Base-by-base conservation (phyloP, 2,797 vertebrate species). In the Myotis findleyi region DNA sequence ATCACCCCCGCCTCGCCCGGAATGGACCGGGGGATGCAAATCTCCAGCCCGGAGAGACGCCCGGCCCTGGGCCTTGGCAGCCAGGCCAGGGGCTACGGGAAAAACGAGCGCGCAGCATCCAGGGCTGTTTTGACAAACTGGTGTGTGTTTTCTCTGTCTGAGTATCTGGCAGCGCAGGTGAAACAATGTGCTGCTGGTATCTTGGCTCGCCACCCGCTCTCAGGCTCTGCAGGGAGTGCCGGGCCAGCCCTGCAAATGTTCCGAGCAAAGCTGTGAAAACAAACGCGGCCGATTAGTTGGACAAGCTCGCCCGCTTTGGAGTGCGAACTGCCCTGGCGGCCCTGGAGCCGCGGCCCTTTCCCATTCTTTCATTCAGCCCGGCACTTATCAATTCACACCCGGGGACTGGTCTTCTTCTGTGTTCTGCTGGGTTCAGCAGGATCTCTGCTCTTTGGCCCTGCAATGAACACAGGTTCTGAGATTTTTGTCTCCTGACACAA, bases 251-350 rank as follows among this genome's bases (percentile, higher is more conserved):
- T 87, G 85, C 80, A 87, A 97, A 96, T 90, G 97, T 97, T 97
- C 97, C 94, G 81, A 97, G 98, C 95, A 97, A 98, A 99, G 99
- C 98, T 99, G 99, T 98, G 98, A 98, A 99, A 99, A 99, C 98
- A 99, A 98, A 98, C 97, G 0, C 81, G 89, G 87, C 93, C 97
- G 98, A 98, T 99, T 98, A 98, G 98, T 59, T 90, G 97, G 97
- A 96, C 97, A 90, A 91, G 97, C 98, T 98, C 98, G 96, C 98
- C 97, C 93, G 97, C 97, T 97, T 97, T 95, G 90, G 95, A 94
- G 95, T 91, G 97, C 76, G 94, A 84, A 87, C 97, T 87, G 96
- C 94, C 97, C 91, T 13, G 71, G 97, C 95, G 81, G 98, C 93
- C 96, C 97, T 92, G 72, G 95, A 84, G 68, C 27, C 93, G 93